Percentiles rank a stretch among this genome's conserved stretches.
phyloP scores from a whole-genome alignment of 2,888 invertebrate genomes.

The Sarcophaga rosellei region DNA sequence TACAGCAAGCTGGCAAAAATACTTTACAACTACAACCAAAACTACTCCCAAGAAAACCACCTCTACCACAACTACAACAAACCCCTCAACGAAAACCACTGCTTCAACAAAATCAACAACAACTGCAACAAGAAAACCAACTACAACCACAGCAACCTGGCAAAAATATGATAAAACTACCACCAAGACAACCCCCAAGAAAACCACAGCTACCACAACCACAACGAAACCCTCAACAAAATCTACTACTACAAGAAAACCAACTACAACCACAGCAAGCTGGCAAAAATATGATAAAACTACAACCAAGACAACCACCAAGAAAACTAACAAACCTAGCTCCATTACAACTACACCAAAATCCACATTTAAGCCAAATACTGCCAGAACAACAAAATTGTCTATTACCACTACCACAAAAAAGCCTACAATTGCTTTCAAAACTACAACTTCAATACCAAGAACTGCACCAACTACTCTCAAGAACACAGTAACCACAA shows the following conservation, averaged over 20 bases:
- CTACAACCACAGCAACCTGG: constrained; percentile 38
- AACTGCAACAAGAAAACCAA: neutral
- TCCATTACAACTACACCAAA: neutral
- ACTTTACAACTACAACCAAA: neutral
- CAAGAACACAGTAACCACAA: constrained; percentile 33
- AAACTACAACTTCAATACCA: constrained; percentile 65
- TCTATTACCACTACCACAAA: neutral
- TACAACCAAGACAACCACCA: constrained; percentile 15
- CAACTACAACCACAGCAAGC: constrained; percentile 22
- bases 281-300: constrained; percentile 33
- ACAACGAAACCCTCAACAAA: neutral
- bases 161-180: constrained; percentile 29
- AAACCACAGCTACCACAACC: too few relatives aligned
- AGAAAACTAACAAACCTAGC: too few relatives aligned
- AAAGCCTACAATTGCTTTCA: neutral
- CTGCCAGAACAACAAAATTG: neutral
- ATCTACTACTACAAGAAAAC: constrained; percentile 16
- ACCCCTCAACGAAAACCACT: constrained; percentile 14
- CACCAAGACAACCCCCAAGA: neutral
- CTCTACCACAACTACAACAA: neutral
- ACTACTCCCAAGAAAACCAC: neutral
- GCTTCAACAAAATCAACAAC: too few relatives aligned
- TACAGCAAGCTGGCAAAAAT: constrained; percentile 1
- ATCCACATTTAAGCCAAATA: neutral
- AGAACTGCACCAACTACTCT: constrained; percentile 40